Base-by-base conservation (phyloP, 1,140 invertebrate species). In the Papilio polyxenes region DNA sequence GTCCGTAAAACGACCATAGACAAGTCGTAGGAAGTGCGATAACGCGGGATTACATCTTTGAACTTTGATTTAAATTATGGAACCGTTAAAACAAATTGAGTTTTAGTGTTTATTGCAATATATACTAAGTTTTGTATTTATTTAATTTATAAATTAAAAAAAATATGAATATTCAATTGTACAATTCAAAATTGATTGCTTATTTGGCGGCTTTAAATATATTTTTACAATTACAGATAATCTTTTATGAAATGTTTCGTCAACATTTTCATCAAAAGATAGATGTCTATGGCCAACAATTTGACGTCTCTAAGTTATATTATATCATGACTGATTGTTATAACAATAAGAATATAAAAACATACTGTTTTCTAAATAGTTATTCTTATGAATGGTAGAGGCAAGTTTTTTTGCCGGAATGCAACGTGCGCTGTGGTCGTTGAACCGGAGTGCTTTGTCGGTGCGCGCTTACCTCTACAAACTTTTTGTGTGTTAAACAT, bases 331-430 rank as follows among this genome's bases (percentile, higher is more conserved):
- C 83, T 75, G 85, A 85, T 84, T 83, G 87, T 84, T 84, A 85
- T 83, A 85, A 83, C 84, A 81, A 85, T 85, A 82, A 80, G 62
- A 76, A 87, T 86, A 87, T 84, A 83, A 85, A 86, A 62, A 3
- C 9, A 62, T 62, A 23, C 7, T 23, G n/a, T 62, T 9, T 20
- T 62, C 56, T 85, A 85, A 86, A 81, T 80, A 56, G 51, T 4
- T 83, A 80, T 82, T 87, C 87, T 88, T 84, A 89, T 90, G 86
- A 90, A 90, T 90, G 88, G 83, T 87, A 82, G 79, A 81, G 80
- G 83, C 72, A 69, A 62, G 78, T 62, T 86, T 83, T 83, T 87
- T 85, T 83, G 56, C 81, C 82, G 56, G 78, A 84, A 80, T 88
- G 87, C 84, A 88, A 83, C 85, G 83, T 86, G 83, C 83, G 81